Evolutionary conservation across 2,888 invertebrate species (phyloP).

Genomic region (Lacanobia wlatinum): DNA sequence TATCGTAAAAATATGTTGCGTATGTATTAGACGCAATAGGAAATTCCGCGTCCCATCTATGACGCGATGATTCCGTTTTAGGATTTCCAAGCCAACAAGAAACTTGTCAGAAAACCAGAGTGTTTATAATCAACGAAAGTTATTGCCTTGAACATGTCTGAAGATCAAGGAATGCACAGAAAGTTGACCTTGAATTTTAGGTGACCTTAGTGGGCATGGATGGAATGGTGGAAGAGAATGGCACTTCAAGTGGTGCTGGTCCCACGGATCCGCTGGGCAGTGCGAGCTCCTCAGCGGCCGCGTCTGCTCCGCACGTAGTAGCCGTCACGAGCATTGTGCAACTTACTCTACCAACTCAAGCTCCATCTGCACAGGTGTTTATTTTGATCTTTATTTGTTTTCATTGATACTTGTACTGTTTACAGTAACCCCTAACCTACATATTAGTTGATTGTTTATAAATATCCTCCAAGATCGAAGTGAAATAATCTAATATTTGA

Average conservation of each 20-base stretch:
- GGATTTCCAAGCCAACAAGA: constrained; percentile 82
- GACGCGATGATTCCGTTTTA: constrained; percentile 87
- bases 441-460: constrained; percentile 33
- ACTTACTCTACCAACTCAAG: constrained; percentile 93
- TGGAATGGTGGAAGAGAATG: constrained; percentile 98
- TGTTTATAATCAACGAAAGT: constrained; percentile 70
- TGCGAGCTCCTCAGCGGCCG: constrained; percentile 78
- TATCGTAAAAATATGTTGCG: constrained; percentile 79
- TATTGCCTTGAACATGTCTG: constrained; percentile 74
- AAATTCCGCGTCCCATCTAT: constrained; percentile 83
- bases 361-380: constrained; percentile 92
- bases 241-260: constrained; percentile 87
- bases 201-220: constrained; percentile 94
- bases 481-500: constrained; percentile 14
- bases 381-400: constrained; percentile 69
- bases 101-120: constrained; percentile 71
- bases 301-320: constrained; percentile 85
- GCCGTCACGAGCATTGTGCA: constrained; percentile 95
- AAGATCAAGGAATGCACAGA: constrained; percentile 85
- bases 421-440: constrained; percentile 43
- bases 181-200: constrained; percentile 92
- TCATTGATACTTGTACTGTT: constrained; percentile 41
- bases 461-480: constrained; percentile 14
- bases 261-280: constrained; percentile 82
- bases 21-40: constrained; percentile 86